Base-by-base conservation (phyloP, 2,797 vertebrate genomes). In the Sebastes iracundus region DNA sequence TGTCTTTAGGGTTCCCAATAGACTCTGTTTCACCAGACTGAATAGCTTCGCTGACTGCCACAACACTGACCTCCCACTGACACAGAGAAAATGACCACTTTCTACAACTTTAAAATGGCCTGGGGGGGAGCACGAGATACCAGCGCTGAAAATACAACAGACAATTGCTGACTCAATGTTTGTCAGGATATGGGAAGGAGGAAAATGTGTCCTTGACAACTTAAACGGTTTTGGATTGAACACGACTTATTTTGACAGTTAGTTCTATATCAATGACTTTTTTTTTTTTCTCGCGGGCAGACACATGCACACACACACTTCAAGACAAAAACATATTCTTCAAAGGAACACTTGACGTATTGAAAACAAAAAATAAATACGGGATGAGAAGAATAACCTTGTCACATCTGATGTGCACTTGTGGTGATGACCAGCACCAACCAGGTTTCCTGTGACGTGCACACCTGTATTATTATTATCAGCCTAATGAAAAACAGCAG, bases 81-180 rank as follows among this genome's bases (percentile, higher is more conserved):
- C 92, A 92, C 88, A 5, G 82, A 92, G 91, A 92, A 93, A 94
- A 95, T 93, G 92, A 90, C 91, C 92, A 92, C 88, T 92, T 92
- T 93, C 90, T 90, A 90, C 90, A 88, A 86, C 80, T 92, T 93
- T 83, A 65, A 91, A 92, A 92, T 90, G 87, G 88, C 89, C 83
- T 81, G 84, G 80, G 79, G 88, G 72, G 75, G 80, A 66, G 82
- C 82, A 88, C 30, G 72, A 93, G 91, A 90, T 60, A 87, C 77
- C 74, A 55, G 80, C 2, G 20, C 83, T 66, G 83, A 87, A 90
- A 92, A 92, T 78, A 90, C 92, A 91, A 91, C 87, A 92, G 92
- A 94, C 91, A 91, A 94, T 80, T 87, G 90, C 92, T 94, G 92
- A 93, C 87, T 94, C 89, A 89, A 91, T 92, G 88, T 94, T 92